These are phyloP conservation scores for Xylophagus ater DNA, from an alignment of 2,888 invertebrate species.

Conservation along the genomic window DNA sequence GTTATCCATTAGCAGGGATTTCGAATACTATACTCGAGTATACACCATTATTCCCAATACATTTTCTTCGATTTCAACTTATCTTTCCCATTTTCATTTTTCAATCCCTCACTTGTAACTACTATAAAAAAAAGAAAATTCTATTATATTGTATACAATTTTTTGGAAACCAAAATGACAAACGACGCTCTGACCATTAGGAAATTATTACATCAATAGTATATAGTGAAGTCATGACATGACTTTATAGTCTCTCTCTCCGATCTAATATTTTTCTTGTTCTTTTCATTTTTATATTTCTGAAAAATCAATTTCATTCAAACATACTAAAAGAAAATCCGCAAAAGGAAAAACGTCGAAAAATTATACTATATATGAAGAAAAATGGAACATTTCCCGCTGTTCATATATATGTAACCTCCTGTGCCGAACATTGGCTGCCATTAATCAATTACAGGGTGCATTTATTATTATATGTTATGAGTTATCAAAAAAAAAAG, in stretches of 20 bases:
- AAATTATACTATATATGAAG: too few relatives aligned
- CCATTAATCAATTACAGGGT: constrained; percentile 16
- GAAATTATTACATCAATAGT: constrained; percentile 18
- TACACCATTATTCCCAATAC: too few relatives aligned
- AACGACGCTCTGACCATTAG: constrained; percentile 16
- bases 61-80: too few relatives aligned
- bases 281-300: constrained; percentile 3
- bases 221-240: constrained; percentile 17
- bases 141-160: too few relatives aligned
- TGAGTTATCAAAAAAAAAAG: constrained; percentile 1
- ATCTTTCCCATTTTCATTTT: too few relatives aligned
- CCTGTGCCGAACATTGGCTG: constrained; percentile 15
- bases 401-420: constrained; percentile 8
- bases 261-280: too few relatives aligned
- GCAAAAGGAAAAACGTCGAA: constrained; percentile 12
- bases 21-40: too few relatives aligned
- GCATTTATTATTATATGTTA: background rate
- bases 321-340: background rate
- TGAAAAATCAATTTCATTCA: constrained; percentile 15
- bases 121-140: too few relatives aligned
- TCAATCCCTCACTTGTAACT: too few relatives aligned
- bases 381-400: constrained; percentile 2
- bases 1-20: too few relatives aligned
- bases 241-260: too few relatives aligned
- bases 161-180: constrained; percentile 16